phyloP scores from a whole-genome alignment of 2,888 invertebrate species.

The Trissolcus japonicus region DNA sequence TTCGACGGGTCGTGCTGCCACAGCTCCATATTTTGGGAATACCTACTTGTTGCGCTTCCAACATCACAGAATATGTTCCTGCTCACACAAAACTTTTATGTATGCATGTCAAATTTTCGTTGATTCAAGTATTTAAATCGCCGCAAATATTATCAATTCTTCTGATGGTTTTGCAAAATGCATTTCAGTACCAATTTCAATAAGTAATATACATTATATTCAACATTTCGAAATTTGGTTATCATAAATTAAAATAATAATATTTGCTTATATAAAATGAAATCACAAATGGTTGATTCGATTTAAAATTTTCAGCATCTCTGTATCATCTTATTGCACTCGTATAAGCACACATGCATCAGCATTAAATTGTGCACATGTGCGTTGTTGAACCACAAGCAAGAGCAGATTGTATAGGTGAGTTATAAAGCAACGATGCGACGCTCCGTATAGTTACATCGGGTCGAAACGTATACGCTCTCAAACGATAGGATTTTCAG shows the following conservation, averaged over 20 bases:
- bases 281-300: neutral
- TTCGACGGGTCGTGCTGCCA: constrained; percentile 46
- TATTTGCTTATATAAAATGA: neutral
- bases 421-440: constrained; percentile 25
- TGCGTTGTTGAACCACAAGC: constrained; percentile 21
- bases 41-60: constrained; percentile 60
- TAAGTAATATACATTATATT: too few species aligned
- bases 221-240: too few species aligned
- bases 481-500: constrained; percentile 39
- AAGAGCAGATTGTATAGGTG: constrained; percentile 30
- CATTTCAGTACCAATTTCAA: too few species aligned
- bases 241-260: too few species aligned
- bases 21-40: constrained; percentile 65
- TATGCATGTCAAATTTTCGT: neutral
- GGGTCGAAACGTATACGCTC: constrained; percentile 8
- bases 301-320: neutral
- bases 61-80: constrained; percentile 31
- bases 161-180: too few species aligned
- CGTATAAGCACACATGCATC: neutral
- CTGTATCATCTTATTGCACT: neutral
- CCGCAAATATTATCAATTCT: neutral
- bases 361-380: constrained; percentile 2
- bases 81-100: constrained; percentile 1
- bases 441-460: constrained; percentile 27
- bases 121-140: neutral